Evolutionary conservation across 2,888 invertebrate genomes (phyloP), one percentile per base, ranked within the genome.

Genomic region (Orthonychiurus folsomi): DNA sequence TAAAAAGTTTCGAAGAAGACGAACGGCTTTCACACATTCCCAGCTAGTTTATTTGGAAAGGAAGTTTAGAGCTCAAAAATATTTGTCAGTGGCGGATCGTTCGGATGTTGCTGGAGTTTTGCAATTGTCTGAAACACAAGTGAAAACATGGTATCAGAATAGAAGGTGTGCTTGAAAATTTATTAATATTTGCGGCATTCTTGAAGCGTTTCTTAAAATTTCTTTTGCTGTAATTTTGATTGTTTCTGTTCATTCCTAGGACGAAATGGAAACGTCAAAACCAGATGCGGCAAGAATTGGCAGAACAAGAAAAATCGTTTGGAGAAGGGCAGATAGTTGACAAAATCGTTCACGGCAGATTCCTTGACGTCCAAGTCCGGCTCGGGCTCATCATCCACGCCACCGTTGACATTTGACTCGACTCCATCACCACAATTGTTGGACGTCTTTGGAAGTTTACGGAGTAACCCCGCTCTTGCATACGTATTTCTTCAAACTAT

Each of bases 91-190:
- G 5, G 92, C 93, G 0, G 94, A 94, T 76, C 81, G 94, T 50
- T 91, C 92, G 62, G 92, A 93, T 76, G 93, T 94, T 0, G 93
- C 94, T 0, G 92, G 93, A 74, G 86, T 90, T 0, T 81, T 94
- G 25, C 89, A 87, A 74, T 81, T 94, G 26, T 89, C 91, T 47
- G 94, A 94, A 79, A 94, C 93, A 0, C 94, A 94, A 74, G 93
- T 94, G 60, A 94, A 94, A 79, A 94, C 94, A 1, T 94, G 94
- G 93, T 94, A 90, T 74, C 90, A 91, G 78, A 91, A 91, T 75
- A 81, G 90, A 77, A 83, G 89, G 90, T 89, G 73, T 78, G n/a
- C n/a, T n/a, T n/a, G n/a, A n/a, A n/a, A n/a, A n/a, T n/a, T n/a
- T n/a, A n/a, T n/a, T n/a, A n/a, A n/a, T n/a, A n/a, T n/a, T n/a